Evolutionary conservation across 2,113 vertebrate species (phyloP).

Genomic region (Bujurquina vittata): DNA sequence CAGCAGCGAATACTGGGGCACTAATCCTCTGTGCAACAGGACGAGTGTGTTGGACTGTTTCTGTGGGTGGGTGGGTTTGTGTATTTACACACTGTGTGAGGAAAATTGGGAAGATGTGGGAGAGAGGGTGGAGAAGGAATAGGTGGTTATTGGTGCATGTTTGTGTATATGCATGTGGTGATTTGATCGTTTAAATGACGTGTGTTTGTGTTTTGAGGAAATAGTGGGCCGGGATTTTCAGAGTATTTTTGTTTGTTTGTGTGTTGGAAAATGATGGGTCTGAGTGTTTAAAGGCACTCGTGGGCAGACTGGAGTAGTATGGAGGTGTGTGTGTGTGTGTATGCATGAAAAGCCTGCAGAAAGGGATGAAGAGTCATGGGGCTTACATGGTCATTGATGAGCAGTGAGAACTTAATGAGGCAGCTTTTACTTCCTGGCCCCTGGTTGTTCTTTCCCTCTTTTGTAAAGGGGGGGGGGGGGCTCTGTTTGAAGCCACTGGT

Average conservation of each 20-base stretch:
- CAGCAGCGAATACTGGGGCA: slow-evolving; percentile 64
- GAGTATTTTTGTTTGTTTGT: no score
- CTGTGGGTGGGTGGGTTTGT: slow-evolving; percentile 43
- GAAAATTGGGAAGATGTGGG: slow-evolving; percentile 19
- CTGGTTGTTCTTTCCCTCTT: slow-evolving; percentile 57
- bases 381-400: no score
- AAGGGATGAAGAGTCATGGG: no score
- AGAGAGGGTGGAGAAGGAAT: background rate
- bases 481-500: slow-evolving; percentile 4
- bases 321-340: background rate
- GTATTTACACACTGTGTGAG: slow-evolving; percentile 42
- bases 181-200: slow-evolving; percentile 3
- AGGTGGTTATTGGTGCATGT: slow-evolving; percentile 25
- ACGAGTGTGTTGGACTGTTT: slow-evolving; percentile 46
- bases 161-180: slow-evolving; percentile 18
- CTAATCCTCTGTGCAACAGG: slow-evolving; percentile 46
- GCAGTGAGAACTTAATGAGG: slow-evolving; percentile 60
- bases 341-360: background rate
- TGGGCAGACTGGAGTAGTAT: background rate
- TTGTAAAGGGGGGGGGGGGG: slow-evolving; percentile 40
- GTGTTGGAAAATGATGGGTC: background rate
- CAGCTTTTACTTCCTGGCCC: slow-evolving; percentile 60
- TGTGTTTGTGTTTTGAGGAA: slow-evolving; percentile 34
- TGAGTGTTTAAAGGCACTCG: background rate
- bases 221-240: background rate